phyloP scores from a whole-genome alignment of 2,113 vertebrate species.

The Centropristis striata region DNA sequence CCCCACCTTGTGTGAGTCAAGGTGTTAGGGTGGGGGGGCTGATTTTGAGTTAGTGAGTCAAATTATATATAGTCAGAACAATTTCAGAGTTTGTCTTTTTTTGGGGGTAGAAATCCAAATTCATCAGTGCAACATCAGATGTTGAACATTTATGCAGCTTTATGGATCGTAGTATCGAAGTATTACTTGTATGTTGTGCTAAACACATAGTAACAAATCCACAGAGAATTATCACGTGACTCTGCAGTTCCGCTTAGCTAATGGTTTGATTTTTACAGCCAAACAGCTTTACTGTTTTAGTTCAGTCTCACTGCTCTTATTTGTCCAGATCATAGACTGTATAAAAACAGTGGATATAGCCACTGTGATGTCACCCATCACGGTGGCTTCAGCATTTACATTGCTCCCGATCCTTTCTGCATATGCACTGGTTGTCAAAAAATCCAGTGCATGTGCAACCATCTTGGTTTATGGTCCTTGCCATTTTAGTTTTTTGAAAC shows the following conservation, averaged over 20 bases:
- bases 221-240: slow-evolving; percentile 2
- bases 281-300: not conserved
- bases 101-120: not conserved
- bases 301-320: not conserved
- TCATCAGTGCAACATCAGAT: slow-evolving; percentile 8
- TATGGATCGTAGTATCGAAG: not conserved
- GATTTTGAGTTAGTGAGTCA: slow-evolving; percentile 37
- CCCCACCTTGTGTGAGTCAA: slow-evolving; percentile 58
- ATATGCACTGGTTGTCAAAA: too few relatives aligned
- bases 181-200: not conserved
- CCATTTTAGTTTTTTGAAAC: too few relatives aligned
- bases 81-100: not conserved
- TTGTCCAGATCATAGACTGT: not conserved
- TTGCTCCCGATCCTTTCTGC: too few relatives aligned
- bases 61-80: slow-evolving; percentile 17
- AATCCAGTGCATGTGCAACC: too few relatives aligned
- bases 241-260: slow-evolving; percentile 5
- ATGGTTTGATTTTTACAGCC: not conserved
- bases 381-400: too few relatives aligned
- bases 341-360: not conserved
- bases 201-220: not conserved
- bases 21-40: slow-evolving; percentile 28
- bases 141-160: slow-evolving; percentile 6
- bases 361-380: too few relatives aligned
- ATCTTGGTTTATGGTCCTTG: too few relatives aligned